Conservation (phyloP, 2,113 vertebrate species). For the Ia io region DNA sequence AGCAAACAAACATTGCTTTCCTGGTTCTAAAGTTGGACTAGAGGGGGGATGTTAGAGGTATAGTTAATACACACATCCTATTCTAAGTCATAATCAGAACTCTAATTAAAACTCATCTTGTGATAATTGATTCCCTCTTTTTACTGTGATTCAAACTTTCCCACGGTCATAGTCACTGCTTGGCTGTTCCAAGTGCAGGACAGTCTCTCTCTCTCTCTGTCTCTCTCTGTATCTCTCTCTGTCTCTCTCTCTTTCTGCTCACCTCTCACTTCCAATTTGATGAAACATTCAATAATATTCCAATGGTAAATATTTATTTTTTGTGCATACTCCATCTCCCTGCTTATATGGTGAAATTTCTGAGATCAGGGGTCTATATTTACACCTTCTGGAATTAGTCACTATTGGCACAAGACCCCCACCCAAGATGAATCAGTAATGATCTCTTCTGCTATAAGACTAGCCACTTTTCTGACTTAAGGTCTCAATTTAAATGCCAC, state of each 20-base stretch:
- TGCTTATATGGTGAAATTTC: not conserved
- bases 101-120: not conserved
- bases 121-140: not conserved
- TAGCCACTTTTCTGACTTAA: not conserved
- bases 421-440: not conserved
- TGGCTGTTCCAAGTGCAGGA: fast-evolving
- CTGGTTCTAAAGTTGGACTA: not conserved
- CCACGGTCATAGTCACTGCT: not conserved
- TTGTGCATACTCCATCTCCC: not conserved
- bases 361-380: not conserved
- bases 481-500: not conserved
- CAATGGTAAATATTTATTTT: not conserved
- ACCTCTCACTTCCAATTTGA: not conserved
- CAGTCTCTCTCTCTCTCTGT: not conserved
- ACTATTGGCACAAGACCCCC: not conserved
- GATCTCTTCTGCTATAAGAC: not conserved
- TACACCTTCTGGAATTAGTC: not conserved
- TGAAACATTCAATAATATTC: not conserved
- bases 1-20: not conserved
- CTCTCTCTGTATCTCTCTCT: not conserved
- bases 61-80: not conserved
- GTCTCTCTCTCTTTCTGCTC: not conserved
- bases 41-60: not conserved
- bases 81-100: not conserved
- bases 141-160: not conserved